A percentile compares a stretch with the other conserved stretches of the same genome.
phyloP scores from a whole-genome alignment of 1,140 invertebrate genomes.

The Drosophila albomicans region DNA sequence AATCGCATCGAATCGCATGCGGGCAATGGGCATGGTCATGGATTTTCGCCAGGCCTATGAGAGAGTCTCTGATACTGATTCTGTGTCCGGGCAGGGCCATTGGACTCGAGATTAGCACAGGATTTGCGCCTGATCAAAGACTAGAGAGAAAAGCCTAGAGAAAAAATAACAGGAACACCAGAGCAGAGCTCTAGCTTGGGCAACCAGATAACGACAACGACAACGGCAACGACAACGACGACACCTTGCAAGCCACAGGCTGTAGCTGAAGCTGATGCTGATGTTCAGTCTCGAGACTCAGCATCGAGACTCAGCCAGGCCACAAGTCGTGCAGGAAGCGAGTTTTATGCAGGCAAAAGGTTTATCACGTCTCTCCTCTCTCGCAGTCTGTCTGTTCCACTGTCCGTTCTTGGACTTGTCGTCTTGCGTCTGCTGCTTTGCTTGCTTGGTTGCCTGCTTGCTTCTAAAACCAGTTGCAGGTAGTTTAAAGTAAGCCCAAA shows the following conservation, averaged over 20 bases:
- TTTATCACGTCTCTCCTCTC: constrained; percentile 44
- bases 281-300: neutral
- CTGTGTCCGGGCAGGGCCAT: constrained; percentile 37
- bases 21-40: constrained; percentile 30
- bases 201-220: constrained; percentile 38
- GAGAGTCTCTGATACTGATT: neutral
- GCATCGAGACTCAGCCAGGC: constrained; percentile 28
- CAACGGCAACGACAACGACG: constrained; percentile 42
- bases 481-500: constrained; percentile 82
- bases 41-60: neutral
- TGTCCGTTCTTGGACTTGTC: constrained; percentile 57
- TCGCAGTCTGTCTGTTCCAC: constrained; percentile 21
- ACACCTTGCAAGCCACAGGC: constrained; percentile 60
- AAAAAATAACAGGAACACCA: constrained; percentile 52
- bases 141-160: constrained; percentile 50
- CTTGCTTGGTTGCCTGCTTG: constrained; percentile 35
- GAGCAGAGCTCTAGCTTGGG: constrained; percentile 22
- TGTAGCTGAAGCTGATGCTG: constrained; percentile 23
- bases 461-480: constrained; percentile 79
- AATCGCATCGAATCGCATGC: constrained; percentile 58
- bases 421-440: constrained; percentile 38
- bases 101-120: constrained; percentile 68
- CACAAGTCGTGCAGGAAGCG: constrained; percentile 78
- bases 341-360: constrained; percentile 76
- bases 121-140: constrained; percentile 67